Evolutionary conservation across 2,797 vertebrate species (phyloP), one percentile per base, ranked within the genome.

Genomic region (Onychomys torridus): DNA sequence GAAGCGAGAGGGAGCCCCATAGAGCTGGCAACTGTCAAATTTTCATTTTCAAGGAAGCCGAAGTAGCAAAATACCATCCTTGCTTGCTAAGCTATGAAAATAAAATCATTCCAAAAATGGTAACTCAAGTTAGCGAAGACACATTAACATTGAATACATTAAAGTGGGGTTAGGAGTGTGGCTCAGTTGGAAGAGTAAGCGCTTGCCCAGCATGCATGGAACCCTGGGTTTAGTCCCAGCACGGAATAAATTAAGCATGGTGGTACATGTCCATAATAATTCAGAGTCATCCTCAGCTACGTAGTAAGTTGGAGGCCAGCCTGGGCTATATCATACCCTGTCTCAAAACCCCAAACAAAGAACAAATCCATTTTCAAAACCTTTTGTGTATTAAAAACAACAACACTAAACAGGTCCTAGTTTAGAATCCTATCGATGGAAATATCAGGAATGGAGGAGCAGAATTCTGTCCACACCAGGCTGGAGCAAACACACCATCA

Each of bases 341-440:
- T 76, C 71, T 76, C 40, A 76, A 76, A 89, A 75, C 55, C 37
- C 37, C n/a, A 46, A 34, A 89, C 37, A 75, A 55, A 29, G 19
- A 43, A 88, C n/a, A 32, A 59, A 89, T 73, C 67, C n/a, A 57
- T 32, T 57, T 86, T 29, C 52, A 86, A 85, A 65, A n/a, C 25
- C 8, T 75, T 95, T 92, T 94, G 55, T 78, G 96, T 95, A 73
- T 82, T 69, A 69, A n/a, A 19, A 29, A 57, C 14, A 61, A n/a
- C 63, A 43, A 94, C 79, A 57, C 61, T 52, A 61, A 61, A 6
- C 14, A 86, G 55, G 29, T 40, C 37, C 19, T 46, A 21, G 17
- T 87, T 55, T 75, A 75, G 82, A 40, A 57, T 92, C 32, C 10
- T 37, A 12, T 0, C 75, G 76, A 43, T 46, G 57, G 25, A 63